These are phyloP conservation scores for Lepidochrysops patricia DNA, from an alignment of 2,888 invertebrate species.

Conservation along the genomic window DNA sequence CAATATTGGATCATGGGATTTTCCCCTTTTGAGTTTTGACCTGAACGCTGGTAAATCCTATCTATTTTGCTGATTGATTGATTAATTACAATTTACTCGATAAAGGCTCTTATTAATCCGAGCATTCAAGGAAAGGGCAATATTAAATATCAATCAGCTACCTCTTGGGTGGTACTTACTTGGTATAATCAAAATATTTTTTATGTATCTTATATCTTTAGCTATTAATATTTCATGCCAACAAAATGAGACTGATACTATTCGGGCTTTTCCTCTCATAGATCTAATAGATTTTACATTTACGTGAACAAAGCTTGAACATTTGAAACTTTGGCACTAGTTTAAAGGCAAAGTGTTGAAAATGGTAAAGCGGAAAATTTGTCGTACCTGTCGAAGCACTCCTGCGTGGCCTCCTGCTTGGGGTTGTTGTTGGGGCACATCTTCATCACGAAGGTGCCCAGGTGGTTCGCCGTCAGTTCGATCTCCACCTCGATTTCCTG, in stretches of 20 bases:
- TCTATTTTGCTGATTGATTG: background rate
- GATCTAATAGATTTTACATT: too few species aligned
- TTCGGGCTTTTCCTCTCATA: too few species aligned
- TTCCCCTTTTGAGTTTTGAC: background rate
- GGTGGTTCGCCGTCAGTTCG: constrained; percentile 92
- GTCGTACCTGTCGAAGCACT: constrained; percentile 86
- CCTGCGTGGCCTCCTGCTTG: constrained; percentile 83
- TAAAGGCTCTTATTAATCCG: background rate
- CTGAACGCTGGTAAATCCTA: background rate
- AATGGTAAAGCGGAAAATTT: too few species aligned
- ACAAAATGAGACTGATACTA: too few species aligned
- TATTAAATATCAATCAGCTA: too few species aligned
- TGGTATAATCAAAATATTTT: too few species aligned
- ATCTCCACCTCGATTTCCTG: constrained; percentile 89
- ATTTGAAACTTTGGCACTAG: too few species aligned
- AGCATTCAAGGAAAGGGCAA: background rate
- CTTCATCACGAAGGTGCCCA: constrained; percentile 88
- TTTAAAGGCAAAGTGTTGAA: too few species aligned
- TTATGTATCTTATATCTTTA: too few species aligned
- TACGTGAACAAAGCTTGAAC: too few species aligned
- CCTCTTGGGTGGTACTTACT: too few species aligned
- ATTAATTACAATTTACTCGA: background rate
- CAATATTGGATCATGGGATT: background rate
- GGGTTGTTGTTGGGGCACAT: constrained; percentile 91
- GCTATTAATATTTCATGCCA: too few species aligned